A percentile compares a stretch with the other conserved stretches of the same genome.
These are phyloP conservation scores for Sebastes dallii DNA, from an alignment of 2,797 vertebrate genomes.

Conservation along the genomic window DNA sequence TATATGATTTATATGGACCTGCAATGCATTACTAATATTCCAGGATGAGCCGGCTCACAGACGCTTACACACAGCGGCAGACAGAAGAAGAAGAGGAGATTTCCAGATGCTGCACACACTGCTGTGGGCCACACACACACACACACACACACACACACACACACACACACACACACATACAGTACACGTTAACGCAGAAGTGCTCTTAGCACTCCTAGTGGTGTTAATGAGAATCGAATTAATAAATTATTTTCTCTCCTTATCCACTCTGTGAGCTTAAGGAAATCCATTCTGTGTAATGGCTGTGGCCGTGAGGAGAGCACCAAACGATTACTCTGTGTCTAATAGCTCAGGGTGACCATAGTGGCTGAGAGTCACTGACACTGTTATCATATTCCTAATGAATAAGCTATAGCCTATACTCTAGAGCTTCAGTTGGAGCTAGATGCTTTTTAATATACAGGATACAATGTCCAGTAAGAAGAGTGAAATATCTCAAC, in stretches of 20 bases:
- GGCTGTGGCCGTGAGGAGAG: not conserved
- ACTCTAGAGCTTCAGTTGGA: not conserved
- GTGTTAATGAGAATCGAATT: constrained; percentile 11
- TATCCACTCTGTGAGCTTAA: constrained; percentile 13
- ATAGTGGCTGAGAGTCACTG: not conserved
- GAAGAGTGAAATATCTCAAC: not conserved
- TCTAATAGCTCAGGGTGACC: constrained; percentile 11
- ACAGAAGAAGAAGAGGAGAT: not conserved
- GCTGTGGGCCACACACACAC: not conserved
- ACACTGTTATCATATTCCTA: constrained; percentile 6
- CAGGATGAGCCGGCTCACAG: not conserved
- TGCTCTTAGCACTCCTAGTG: not conserved
- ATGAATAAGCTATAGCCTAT: not conserved
- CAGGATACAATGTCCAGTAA: not conserved
- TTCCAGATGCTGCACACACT: constrained; percentile 10
- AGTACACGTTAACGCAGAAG: not conserved
- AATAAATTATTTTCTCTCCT: constrained; percentile 24
- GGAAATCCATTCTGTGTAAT: constrained; percentile 11
- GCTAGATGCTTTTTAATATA: not conserved
- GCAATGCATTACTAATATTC: not conserved
- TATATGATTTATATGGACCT: constrained; percentile 2
- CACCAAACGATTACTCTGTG: not conserved
- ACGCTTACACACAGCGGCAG: not conserved
- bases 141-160: not conserved
- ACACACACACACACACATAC: not conserved